A percentile compares a stretch with the other conserved stretches of the same genome.
Conservation (phyloP, 2,797 vertebrate genomes). For the Sebastes steindachneri region DNA sequence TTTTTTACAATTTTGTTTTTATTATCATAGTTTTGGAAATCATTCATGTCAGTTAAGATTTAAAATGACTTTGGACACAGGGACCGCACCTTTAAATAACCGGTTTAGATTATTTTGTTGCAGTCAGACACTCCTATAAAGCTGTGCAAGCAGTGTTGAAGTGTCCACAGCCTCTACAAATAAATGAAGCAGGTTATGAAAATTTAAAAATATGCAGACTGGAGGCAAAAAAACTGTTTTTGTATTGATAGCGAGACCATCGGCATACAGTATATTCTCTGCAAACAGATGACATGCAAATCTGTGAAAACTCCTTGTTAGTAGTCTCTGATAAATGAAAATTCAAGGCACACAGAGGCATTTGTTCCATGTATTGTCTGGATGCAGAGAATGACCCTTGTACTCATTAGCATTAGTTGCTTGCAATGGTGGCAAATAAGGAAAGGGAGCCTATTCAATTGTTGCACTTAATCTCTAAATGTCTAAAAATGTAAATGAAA, state of each 20-base stretch:
- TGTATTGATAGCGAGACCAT: constrained; percentile 20
- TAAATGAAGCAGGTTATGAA: constrained; percentile 5
- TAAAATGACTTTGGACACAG: background rate
- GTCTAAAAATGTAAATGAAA: constrained; percentile 23
- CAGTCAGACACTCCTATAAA: background rate
- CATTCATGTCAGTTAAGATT: background rate
- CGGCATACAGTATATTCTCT: constrained; percentile 11
- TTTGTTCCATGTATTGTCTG: constrained; percentile 46
- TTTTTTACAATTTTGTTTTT: background rate
- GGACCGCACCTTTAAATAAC: background rate
- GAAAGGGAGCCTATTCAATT: constrained; percentile 11
- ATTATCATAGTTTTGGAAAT: background rate
- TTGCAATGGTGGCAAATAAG: constrained; percentile 15
- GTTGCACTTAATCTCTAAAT: constrained; percentile 16
- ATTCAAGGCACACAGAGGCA: constrained; percentile 63
- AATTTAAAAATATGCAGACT: constrained; percentile 30
- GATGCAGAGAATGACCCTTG: constrained; percentile 36
- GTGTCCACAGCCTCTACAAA: background rate
- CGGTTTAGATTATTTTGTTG: background rate
- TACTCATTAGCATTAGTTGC: constrained; percentile 36
- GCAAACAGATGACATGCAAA: constrained; percentile 52
- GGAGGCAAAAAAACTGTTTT: constrained; percentile 24
- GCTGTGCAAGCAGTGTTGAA: background rate
- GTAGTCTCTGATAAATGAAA: constrained; percentile 34
- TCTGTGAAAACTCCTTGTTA: constrained; percentile 22